Conservation (phyloP, 2,113 vertebrate species). For the Marmota monax region DNA sequence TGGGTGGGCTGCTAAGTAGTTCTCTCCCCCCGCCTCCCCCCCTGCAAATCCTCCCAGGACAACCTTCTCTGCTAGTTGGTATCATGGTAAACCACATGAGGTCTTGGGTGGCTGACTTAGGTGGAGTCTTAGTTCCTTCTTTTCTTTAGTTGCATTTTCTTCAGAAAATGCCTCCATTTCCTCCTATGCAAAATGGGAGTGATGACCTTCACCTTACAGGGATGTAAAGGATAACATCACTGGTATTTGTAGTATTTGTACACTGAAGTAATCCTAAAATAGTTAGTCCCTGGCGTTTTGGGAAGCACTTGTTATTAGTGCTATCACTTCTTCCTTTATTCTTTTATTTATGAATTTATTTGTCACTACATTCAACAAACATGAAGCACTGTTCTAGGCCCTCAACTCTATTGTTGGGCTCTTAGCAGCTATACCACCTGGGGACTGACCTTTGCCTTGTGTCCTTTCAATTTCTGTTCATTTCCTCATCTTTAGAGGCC, state of each 20-base stretch:
- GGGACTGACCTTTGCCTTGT: not conserved
- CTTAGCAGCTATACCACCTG: not conserved
- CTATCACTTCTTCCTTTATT: not conserved
- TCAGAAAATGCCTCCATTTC: not conserved
- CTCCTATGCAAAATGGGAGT: not conserved
- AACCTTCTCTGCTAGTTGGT: not conserved
- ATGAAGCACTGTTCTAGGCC: not conserved
- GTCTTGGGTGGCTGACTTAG: not conserved
- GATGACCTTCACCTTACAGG: no score
- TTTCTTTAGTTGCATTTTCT: not conserved
- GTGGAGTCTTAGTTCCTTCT: not conserved
- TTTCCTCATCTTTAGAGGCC: constrained; percentile 27
- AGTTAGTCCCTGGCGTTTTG: not conserved
- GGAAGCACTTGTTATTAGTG: not conserved
- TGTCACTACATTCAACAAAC: not conserved
- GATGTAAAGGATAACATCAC: no score
- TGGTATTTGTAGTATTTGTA: no score
- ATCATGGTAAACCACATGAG: not conserved
- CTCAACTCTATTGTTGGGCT: not conserved
- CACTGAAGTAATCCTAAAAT: not conserved
- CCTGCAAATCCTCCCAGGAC: no score
- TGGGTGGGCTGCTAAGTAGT: not conserved
- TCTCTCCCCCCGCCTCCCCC: no score
- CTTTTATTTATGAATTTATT: not conserved
- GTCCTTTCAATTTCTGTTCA: not conserved